Conservation (phyloP, 2,113 vertebrate species). For the Upupa epops region DNA sequence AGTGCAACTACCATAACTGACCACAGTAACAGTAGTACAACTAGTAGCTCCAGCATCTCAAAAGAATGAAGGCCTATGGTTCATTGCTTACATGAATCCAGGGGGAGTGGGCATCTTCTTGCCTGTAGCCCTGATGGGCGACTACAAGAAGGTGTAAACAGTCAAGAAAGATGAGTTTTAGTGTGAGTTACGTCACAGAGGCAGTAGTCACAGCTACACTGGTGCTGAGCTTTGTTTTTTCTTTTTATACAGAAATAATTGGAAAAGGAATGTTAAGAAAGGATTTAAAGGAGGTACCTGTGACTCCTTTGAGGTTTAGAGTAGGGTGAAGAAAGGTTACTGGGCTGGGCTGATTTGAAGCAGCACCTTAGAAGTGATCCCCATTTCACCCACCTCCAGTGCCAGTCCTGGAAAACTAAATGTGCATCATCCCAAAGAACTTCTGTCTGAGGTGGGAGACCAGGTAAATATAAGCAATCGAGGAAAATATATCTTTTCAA, state of each 20-base stretch:
- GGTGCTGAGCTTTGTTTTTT: background rate
- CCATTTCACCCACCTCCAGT: background rate
- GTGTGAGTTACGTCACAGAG: background rate
- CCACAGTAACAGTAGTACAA: no score
- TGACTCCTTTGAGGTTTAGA: background rate
- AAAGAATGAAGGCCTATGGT: no score
- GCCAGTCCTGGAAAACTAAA: background rate
- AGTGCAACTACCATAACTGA: no score
- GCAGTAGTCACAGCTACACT: background rate
- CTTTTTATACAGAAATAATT: background rate
- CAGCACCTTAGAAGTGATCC: background rate
- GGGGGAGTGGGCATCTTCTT: no score
- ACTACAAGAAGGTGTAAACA: no score
- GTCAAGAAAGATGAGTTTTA: no score
- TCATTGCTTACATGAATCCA: no score
- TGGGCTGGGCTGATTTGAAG: background rate
- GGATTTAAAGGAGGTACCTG: background rate
- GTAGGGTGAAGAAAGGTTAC: background rate
- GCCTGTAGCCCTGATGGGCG: no score
- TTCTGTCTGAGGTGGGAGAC: background rate
- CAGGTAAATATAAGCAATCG: background rate
- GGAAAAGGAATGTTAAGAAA: background rate
- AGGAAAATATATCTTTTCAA: background rate
- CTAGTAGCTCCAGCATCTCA: no score
- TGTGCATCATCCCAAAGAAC: background rate